These are phyloP conservation scores for Dermatophagoides farinae DNA, from an alignment of 1,140 invertebrate species.

Conservation along the genomic window DNA sequence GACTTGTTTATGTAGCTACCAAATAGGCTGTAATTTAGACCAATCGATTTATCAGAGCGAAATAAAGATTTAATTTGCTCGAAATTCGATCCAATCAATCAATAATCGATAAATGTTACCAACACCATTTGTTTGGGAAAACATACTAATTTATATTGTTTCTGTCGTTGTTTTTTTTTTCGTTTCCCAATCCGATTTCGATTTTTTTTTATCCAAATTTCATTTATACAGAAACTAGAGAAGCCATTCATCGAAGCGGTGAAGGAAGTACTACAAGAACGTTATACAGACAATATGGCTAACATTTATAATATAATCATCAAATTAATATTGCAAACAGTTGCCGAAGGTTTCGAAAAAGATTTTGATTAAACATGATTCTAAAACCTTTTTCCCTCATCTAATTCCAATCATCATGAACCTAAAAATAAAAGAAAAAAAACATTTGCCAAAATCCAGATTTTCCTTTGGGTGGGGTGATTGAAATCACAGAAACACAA, in stretches of 20 bases:
- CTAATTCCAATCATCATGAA: not conserved
- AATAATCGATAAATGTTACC: not conserved
- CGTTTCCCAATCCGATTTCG: not conserved
- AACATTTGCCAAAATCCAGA: no score
- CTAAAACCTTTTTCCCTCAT: not conserved
- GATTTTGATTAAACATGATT: not conserved
- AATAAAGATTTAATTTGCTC: no score
- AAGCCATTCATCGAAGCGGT: constrained; percentile 67
- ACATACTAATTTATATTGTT: not conserved
- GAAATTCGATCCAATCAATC: not conserved
- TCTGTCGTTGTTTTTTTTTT: not conserved
- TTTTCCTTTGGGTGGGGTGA: no score
- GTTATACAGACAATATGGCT: constrained; percentile 75
- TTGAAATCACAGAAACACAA: not conserved
- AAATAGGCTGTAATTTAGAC: no score
- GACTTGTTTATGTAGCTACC: no score
- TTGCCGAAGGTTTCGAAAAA: constrained; percentile 56
- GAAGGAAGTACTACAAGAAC: constrained; percentile 55
- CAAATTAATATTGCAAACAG: constrained; percentile 65
- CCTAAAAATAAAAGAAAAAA: not conserved
- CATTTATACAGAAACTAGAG: constrained; percentile 54
- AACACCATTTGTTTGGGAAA: no score
- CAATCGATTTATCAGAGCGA: no score
- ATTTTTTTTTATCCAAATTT: not conserved
- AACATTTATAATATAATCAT: constrained; percentile 75